Evolutionary conservation across 92 coral and sea anemone genomes (phyloP), one percentile per base, ranked within the genome.

Genomic region (Epizoanthus rinbou): DNA sequence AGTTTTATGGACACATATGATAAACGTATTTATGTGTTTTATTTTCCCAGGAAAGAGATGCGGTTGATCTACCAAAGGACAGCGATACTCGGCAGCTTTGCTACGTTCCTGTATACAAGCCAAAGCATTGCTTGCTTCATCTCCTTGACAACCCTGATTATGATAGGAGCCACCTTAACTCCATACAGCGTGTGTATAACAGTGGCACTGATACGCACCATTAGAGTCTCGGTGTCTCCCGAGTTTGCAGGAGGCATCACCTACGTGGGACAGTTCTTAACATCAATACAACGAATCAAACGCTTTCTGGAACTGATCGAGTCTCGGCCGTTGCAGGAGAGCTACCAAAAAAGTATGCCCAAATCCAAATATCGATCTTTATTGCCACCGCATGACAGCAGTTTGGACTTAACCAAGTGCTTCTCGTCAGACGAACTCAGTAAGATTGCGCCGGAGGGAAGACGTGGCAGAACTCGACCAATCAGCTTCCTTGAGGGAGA

Each of bases 41-140:
- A 50, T 50, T 28, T 31, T 63, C 60, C n/a, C 73, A 93, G 97
- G 84, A 91, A 89, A 64, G 97, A 93, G 80, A 86, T 89, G 74
- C 89, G 84, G 69, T 80, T 81, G 11, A 85, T 89, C 22, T 85
- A 86, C 8, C 97, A 93, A 62, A 93, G 89, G 65, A 93, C 94
- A 63, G 94, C 93, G 78, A 89, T 93, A 82, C 65, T 93, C n/a
- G 91, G 90, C 5, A 91, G 94, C 14, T 91, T 93, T 52, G 97
- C 94, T 39, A 89, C 94, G 45, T 92, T 93, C 45, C 87, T 93
- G 9, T 91, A 93, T 88, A 93, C 97, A 16, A 90, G 92, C 74
- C 87, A 92, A 15, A 87, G 87, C 16, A 85, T 93, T 24, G 97
- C 94, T 11, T 90, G 94, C 22, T 91, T 93, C 69, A 88, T 93